Base-by-base conservation (phyloP, 2,888 invertebrate species). In the Hydropsyche betteni region DNA sequence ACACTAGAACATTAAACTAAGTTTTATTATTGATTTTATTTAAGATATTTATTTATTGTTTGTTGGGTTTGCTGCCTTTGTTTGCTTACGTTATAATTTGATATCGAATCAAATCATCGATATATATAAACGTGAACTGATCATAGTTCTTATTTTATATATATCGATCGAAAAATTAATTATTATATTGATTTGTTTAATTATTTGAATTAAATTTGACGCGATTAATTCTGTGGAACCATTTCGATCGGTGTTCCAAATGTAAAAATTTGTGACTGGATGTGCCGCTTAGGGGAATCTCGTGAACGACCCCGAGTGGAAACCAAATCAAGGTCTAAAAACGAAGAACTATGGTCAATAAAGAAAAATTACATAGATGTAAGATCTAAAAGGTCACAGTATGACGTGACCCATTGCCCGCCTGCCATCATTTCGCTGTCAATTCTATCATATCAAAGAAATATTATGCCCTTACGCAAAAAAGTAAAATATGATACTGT, bases 261-360 rank as follows among this genome's bases (percentile, higher is more conserved):
- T 51, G 69, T 55, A 64, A 58, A 52, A 58, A 58, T 79, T 79
- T 79, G 79, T 70, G 76, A 79, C 79, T 79, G 79, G 77, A 77
- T 78, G 79, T 79, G 78, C 79, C 79, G 79, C 79, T 79, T 69
- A 75, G 79, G 79, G 79, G 79, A 77, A 81, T 86, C 87, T 88
- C 88, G 88, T 88, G 84, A 87, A 88, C 86, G 88, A 88, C 87
- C 90, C 90, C 87, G 88, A 90, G 89, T 92, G 92, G 91, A 92
- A 92, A 92, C 92, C 92, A 92, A 92, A 92, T 92, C 92, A 91
- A 91, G 88, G 89, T 87, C 87, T 72, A 38, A 64, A 64, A 64
- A 36, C 10, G 16, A 72, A 58, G 14, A 61, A 12, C 8, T 12
- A 71, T 52, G 53, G 36, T 71, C 69, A 44, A 83, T 61, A 58